These are phyloP conservation scores for Drosophila anceps DNA, from an alignment of 2,888 invertebrate genomes.

Conservation along the genomic window DNA sequence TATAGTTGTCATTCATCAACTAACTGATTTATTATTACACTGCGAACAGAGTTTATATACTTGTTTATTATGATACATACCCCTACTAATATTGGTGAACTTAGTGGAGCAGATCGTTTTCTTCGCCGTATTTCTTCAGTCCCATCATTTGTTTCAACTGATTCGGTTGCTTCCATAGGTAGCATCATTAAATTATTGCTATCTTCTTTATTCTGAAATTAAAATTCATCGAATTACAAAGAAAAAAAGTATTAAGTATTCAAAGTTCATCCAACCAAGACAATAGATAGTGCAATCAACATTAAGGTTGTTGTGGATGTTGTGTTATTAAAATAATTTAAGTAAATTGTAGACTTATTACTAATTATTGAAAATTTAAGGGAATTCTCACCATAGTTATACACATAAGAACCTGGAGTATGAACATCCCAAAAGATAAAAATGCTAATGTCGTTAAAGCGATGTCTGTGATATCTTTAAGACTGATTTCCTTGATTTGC, in stretches of 20 bases:
- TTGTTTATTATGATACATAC: constrained; percentile 19
- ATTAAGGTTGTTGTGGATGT: too few relatives aligned
- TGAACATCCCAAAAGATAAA: constrained; percentile 92
- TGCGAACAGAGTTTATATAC: background rate
- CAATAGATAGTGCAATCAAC: too few relatives aligned
- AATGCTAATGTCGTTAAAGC: constrained; percentile 93
- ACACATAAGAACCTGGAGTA: constrained; percentile 92
- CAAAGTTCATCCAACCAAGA: too few relatives aligned
- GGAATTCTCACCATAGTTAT: constrained; percentile 86
- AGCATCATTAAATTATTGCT: constrained; percentile 83
- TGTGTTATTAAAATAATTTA: too few relatives aligned
- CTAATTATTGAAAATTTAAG: too few relatives aligned
- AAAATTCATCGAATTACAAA: background rate
- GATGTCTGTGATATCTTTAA: constrained; percentile 91
- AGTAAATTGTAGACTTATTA: too few relatives aligned
- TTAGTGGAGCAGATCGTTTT: constrained; percentile 50
- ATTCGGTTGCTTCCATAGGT: constrained; percentile 83
- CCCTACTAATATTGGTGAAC: constrained; percentile 2
- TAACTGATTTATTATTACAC: background rate
- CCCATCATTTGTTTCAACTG: constrained; percentile 45
- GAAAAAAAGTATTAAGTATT: too few relatives aligned
- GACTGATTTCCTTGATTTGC: constrained; percentile 87
- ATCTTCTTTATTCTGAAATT: constrained; percentile 71
- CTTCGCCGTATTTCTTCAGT: constrained; percentile 75
- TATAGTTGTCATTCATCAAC: background rate